Evolutionary conservation across 2,797 vertebrate genomes (phyloP), one percentile per base, ranked within the genome.

Genomic region (Argyrosomus regius): DNA sequence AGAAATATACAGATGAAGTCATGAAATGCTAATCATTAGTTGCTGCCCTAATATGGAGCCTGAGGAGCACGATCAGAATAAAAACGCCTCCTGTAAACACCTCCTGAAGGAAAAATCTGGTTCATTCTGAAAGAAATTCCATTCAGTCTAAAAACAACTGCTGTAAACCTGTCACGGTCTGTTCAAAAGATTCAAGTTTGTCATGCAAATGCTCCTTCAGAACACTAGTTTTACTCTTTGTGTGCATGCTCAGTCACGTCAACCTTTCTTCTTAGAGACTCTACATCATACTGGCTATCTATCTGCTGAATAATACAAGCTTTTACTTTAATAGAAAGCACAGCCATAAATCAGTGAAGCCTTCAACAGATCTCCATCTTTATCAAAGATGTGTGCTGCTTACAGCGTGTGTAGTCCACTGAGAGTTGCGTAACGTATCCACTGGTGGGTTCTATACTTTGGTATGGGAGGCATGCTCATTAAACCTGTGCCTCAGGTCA

Each of bases 401-500:
- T 6, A 16, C 43, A 18, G 48, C 17, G 17, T 31, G 31, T 69
- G 52, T 63, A 14, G n/a, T 46, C 24, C 0, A 1, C 28, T 26
- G 62, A 10, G 50, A n/a, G 49, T 63, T 78, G 46, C 48, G 14
- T 60, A 78, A 68, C 24, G 0, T 6, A 4, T 49, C 35, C 6
- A 3, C 1, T 7, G 31, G 6, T 43, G 6, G 26, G 46, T 39
- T 45, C 11, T 20, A 1, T 16, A 9, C 22, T 72, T 28, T 28
- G 57, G 63, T 60, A 56, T 71, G 62, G 35, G 12, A 69, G 46
- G 22, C 26, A 58, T 67, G 56, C 52, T 60, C 16, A 4, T 60
- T 70, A 72, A 71, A 22, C 2, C 2, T 31, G n/a, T 31, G 28
- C 53, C 39, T 64, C 35, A 1, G 72, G 59, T 76, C 60, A 48